Evolutionary conservation across 1,140 invertebrate genomes (phyloP).

Genomic region (Caenorhabditis remanei): DNA sequence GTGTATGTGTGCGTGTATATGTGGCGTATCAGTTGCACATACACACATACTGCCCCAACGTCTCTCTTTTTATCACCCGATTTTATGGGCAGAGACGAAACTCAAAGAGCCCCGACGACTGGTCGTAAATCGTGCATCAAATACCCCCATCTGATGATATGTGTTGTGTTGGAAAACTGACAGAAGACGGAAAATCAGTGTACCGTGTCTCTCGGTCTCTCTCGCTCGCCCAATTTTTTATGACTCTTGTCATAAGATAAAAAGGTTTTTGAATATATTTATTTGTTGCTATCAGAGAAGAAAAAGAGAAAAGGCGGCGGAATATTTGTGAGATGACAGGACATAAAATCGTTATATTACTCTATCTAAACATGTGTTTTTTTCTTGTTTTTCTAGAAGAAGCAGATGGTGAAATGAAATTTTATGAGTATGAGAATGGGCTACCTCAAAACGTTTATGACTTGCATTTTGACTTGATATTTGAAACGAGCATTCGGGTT

Average conservation of each 20-base stretch:
- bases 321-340: background rate
- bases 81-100: conserved; percentile 33
- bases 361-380: conserved; percentile 10
- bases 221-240: no score
- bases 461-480: background rate
- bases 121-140: conserved; percentile 44
- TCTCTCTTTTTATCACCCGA: conserved; percentile 1
- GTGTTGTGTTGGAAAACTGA: background rate
- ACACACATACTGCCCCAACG: no score
- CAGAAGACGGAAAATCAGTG: no score
- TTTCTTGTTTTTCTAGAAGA: background rate
- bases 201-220: no score
- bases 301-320: no score
- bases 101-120: conserved; percentile 41
- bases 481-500: no score
- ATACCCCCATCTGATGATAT: background rate
- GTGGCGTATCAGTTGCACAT: conserved; percentile 44
- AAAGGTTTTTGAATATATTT: no score
- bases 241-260: no score
- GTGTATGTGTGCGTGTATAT: conserved; percentile 16
- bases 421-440: conserved; percentile 1
- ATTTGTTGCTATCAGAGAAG: no score
- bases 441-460: conserved; percentile 1
- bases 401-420: background rate
- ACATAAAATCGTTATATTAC: conserved; percentile 15